Conservation (phyloP, 2,797 vertebrate genomes). For the Sebastes iracundus region DNA sequence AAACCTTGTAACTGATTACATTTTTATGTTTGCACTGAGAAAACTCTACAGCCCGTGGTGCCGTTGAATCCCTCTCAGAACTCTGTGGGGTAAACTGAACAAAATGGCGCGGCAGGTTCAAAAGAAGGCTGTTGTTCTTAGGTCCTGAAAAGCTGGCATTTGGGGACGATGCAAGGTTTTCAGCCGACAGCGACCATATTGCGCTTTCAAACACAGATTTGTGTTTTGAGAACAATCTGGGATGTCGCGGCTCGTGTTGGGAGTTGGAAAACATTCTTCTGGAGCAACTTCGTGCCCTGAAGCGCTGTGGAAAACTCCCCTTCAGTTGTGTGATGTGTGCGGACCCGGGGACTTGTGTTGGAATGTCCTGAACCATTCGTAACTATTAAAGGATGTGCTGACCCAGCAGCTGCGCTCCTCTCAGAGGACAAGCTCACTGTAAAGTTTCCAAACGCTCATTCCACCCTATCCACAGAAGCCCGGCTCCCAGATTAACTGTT, state of each 20-base stretch:
- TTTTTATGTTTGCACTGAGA: conserved; percentile 8
- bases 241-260: conserved; percentile 36
- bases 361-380: conserved; percentile 56
- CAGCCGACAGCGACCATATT: neutral
- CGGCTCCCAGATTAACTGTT: conserved; percentile 55
- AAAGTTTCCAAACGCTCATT: conserved; percentile 41
- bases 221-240: conserved; percentile 29
- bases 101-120: conserved; percentile 3
- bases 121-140: conserved; percentile 9
- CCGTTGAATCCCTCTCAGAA: conserved; percentile 12
- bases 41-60: neutral
- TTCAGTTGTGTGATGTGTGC: conserved; percentile 15
- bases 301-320: conserved; percentile 21
- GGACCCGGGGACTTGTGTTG: conserved; percentile 24
- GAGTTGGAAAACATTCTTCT: conserved; percentile 21
- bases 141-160: conserved; percentile 29
- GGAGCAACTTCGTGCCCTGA: conserved; percentile 7
- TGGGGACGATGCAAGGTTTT: conserved; percentile 3
- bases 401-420: conserved; percentile 66
- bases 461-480: conserved; percentile 15
- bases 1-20: conserved; percentile 34
- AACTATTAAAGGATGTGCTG: conserved; percentile 68
- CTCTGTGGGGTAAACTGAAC: neutral
- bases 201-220: conserved; percentile 24
- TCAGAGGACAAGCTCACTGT: conserved; percentile 52